Base-by-base conservation (phyloP, 2,797 vertebrate species). In the Schizothorax lantsangensis region DNA sequence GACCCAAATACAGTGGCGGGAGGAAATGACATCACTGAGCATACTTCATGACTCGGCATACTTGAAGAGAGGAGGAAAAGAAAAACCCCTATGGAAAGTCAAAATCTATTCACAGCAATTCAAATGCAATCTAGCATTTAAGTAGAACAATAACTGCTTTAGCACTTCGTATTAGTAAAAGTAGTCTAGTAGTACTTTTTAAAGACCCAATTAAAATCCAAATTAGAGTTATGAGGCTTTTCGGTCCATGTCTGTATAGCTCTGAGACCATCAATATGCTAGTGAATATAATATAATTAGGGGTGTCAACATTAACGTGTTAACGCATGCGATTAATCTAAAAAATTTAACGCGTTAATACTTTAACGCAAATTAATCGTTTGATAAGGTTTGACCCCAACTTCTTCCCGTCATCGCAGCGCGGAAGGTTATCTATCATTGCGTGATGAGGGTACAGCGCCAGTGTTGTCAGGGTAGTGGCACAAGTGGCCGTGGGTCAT, bases 1-100 rank as follows among this genome's bases (percentile, higher is more conserved):
- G 21, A 77, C 52, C 74, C 47, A 73, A 79, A 54, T 12, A 21
- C 52, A 73, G 52, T 8, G 9, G 40, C 6, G 49, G 26, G 26
- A 79, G 81, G 66, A 84, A 84, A 87, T 74, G 26, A 77, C 71
- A 86, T 75, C 71, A 82, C 5, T 43, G 7, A 62, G 36, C 49
- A 47, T 52, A 36, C 71, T 74, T 85, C 69, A 66, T 77, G 79
- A 86, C 57, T 62, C 40, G 6, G 54, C 40, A 59, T 64, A 36
- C 66, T 40, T 45, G 19, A 36, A 62, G 21, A 74, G 49, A 68
- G 17, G 10, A 45, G 26, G 23, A 43, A 62, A 45, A 30, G 1
- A 81, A 52, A 11, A 69, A 57, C 3, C n/a, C 57, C 12, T 19
- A 17, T 30, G 45, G 43, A 81, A n/a, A 64, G 45, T 45, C 52